These are phyloP conservation scores for Drosophila aldrichi DNA, from an alignment of 2,888 invertebrate genomes.

Conservation along the genomic window DNA sequence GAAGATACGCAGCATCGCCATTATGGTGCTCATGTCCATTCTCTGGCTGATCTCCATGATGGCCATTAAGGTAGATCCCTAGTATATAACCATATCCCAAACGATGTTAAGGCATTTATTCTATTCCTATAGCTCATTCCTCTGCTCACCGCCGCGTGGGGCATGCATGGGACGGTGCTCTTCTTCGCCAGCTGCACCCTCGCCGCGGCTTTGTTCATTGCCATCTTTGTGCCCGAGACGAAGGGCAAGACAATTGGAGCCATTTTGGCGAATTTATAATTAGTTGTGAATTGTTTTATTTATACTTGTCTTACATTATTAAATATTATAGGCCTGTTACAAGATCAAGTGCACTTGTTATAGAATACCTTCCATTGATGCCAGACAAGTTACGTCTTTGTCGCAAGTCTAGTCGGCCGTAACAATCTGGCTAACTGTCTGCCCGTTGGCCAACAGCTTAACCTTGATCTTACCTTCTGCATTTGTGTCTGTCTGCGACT, in stretches of 20 bases:
- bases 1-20: conserved; percentile 76
- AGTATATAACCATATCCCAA: background rate
- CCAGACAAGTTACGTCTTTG: conserved; percentile 29
- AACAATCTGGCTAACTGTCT: conserved; percentile 17
- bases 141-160: conserved; percentile 61
- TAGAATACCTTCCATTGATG: background rate
- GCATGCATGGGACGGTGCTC: conserved; percentile 83
- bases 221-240: conserved; percentile 83
- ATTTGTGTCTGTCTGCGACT: background rate
- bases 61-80: conserved; percentile 66
- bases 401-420: conserved; percentile 1
- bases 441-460: conserved; percentile 6
- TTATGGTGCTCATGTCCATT: conserved; percentile 69
- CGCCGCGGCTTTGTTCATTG: conserved; percentile 77
- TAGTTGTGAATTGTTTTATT: conserved; percentile 22
- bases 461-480: conserved; percentile 41
- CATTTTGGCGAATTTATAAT: conserved; percentile 75
- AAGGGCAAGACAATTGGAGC: conserved; percentile 82
- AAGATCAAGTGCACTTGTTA: background rate
- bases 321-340: conserved; percentile 3
- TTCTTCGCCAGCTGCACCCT: conserved; percentile 77
- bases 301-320: conserved; percentile 8
- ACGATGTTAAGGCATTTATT: background rate
- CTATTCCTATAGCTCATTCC: conserved; percentile 73
- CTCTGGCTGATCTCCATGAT: conserved; percentile 69